Evolutionary conservation across 2,113 vertebrate genomes (phyloP).

Genomic region (Manacus vitellinus): DNA sequence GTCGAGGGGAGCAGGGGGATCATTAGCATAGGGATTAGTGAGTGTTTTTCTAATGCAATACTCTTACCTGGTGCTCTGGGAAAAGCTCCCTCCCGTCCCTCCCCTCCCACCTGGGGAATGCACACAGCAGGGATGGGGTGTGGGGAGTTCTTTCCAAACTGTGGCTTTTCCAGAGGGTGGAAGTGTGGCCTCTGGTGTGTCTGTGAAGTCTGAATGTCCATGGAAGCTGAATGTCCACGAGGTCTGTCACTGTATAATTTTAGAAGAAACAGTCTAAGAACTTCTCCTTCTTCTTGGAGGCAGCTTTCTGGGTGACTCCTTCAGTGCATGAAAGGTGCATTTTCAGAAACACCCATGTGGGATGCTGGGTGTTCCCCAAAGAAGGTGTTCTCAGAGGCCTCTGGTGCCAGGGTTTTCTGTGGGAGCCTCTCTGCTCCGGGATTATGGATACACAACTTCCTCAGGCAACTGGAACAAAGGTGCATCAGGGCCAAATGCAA

Average conservation of each 20-base stretch:
- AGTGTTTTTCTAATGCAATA: background rate
- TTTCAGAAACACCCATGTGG: rapidly evolving
- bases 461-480: background rate
- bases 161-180: background rate
- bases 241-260: background rate
- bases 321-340: background rate
- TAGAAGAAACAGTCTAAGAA: background rate
- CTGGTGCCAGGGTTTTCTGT: background rate
- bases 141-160: background rate
- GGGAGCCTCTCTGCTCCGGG: background rate
- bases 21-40: conserved; percentile 43
- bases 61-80: background rate
- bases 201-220: background rate
- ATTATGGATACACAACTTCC: background rate
- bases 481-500: background rate
- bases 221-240: background rate
- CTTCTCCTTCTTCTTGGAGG: background rate
- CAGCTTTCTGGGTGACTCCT: background rate
- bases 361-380: background rate
- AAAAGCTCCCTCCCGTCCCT: background rate
- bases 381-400: background rate
- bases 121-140: rapidly evolving
- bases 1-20: conserved; percentile 8
- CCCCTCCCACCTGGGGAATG: background rate
- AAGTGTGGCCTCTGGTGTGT: background rate